Conservation (phyloP, 2,888 invertebrate species). For the Trissolcus japonicus region DNA sequence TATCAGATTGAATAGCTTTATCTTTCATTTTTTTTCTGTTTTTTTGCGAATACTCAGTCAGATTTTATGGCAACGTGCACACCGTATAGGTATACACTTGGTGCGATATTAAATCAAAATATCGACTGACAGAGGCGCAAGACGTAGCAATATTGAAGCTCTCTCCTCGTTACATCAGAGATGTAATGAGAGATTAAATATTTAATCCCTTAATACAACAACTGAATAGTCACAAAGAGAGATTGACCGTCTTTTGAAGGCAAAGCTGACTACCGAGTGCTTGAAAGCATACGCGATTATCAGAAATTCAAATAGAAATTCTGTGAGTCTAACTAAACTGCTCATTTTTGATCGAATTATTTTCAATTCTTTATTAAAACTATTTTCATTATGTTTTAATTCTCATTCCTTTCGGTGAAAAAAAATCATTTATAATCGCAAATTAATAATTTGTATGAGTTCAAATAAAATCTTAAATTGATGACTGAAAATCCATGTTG, state of each 20-base stretch:
- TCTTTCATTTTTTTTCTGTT: constrained; percentile 12
- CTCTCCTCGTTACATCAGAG: constrained; percentile 34
- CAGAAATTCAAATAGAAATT: constrained; percentile 60
- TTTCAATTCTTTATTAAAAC: too few species aligned
- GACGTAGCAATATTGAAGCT: constrained; percentile 17
- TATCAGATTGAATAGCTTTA: constrained; percentile 9
- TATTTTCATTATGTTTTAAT: too few species aligned
- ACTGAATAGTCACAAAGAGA: constrained; percentile 49
- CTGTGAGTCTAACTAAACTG: constrained; percentile 7
- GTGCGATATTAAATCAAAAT: constrained; percentile 39
- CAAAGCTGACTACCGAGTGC: constrained; percentile 56
- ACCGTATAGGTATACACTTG: constrained; percentile 5
- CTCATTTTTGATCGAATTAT: too few species aligned
- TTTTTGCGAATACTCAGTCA: constrained; percentile 12
- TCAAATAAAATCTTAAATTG: too few species aligned
- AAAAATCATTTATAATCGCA: too few species aligned
- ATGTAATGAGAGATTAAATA: constrained; percentile 53
- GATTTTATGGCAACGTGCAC: constrained; percentile 7
- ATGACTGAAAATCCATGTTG: too few species aligned
- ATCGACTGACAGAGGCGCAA: constrained; percentile 19
- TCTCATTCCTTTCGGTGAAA: too few species aligned
- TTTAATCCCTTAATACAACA: constrained; percentile 38
- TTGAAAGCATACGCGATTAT: constrained; percentile 65
- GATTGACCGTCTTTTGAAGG: constrained; percentile 60
- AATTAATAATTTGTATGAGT: too few species aligned